Evolutionary conservation across 2,113 vertebrate species (phyloP), one percentile per base, ranked within the genome.

Genomic region (Phalacrocorax brasilianus): DNA sequence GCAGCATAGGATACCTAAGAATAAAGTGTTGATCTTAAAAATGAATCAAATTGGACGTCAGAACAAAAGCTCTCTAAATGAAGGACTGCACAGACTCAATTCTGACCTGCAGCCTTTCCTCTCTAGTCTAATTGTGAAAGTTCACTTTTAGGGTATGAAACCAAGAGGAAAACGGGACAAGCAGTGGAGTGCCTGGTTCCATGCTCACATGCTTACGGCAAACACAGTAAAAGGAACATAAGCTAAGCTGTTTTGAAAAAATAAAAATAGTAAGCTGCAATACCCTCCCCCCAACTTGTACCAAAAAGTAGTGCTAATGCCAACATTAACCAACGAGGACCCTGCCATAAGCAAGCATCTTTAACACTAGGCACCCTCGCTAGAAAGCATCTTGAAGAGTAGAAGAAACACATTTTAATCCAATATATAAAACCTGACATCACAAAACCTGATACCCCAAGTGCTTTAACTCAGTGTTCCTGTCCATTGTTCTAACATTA

Each of bases 1-100:
- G 50, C 4, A 0, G 80, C 63, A 75, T 21, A 24, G 15, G 27
- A 45, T 8, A 68, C 30, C 13, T 1, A 30, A 33, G 42, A 56
- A 38, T 18, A 38, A 61, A 38, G 19, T 0, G 1, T 16, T 22
- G 3, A 1, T 10, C 45, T 38, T 44, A 15, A 53, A 61, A n/a
- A 61, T 3, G 10, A 80, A 8, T 53, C 74, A 75, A 59, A 70
- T 0, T 21, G 33, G 32, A 47, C 30, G 23, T 32, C 40, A 40
- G 27, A 44, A n/a, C 11, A 63, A 45, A 56, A 38, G 23, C 35
- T 8, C 9, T 30, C 16, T 20, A n/a, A 66, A 33, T 0, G 1
- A 71, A 65, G 38, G 20, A 3, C 18, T 18, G 15, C n/a, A 47
- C 49, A 71, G 44, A 20, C 14, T 55, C 40, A 20, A 0, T 50